Base-by-base conservation (phyloP, 2,888 invertebrate genomes). In the Teleiodes luculella region DNA sequence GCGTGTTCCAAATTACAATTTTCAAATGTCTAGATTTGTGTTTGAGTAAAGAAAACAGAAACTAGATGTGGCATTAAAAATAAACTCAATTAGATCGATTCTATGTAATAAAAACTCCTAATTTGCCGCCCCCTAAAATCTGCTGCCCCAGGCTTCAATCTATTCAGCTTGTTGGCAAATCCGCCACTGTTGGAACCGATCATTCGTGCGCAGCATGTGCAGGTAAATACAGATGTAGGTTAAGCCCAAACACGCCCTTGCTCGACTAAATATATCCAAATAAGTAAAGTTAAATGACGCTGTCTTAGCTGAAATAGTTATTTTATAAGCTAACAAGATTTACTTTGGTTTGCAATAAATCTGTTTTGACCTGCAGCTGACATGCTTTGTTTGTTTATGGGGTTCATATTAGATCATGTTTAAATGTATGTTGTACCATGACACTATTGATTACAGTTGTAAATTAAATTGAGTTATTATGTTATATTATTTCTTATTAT, bases 241-340 rank as follows among this genome's bases (percentile, higher is more conserved):
- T 14, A 31, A 30, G 10, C 46, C 46, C 16, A 31, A 46, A 46
- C 46, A 31, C 31, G 31, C 31, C 46, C 31, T 46, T 31, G 46
- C 14, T 31, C 31, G 30, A 46, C 31, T 13, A 46, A 43, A 46
- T 46, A 46, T 46, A 31, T 11, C 46, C 46, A 31, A 46, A 46
- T 46, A 46, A 46, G 46, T 46, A 46, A 46, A 46, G 31, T 46
- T 46, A 46, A 46, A 31, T 46, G 46, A 46, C 28, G n/a, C 46
- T 14, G 31, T 13, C 45, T 4, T 30, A 28, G 20, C 46, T 46
- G 46, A 30, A 46, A 46, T 31, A 31, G 16, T 16, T 14, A 20
- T 3, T 16, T 43, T 43, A 37, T 3, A 20, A 3, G 39, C 41
- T 43, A 18, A 18, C 41, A 43, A 37, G 41, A 24, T 43, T 4